phyloP scores from a whole-genome alignment of 37 sponge, comb jelly and placozoan genomes.

The Mnemiopsis leidyi region DNA sequence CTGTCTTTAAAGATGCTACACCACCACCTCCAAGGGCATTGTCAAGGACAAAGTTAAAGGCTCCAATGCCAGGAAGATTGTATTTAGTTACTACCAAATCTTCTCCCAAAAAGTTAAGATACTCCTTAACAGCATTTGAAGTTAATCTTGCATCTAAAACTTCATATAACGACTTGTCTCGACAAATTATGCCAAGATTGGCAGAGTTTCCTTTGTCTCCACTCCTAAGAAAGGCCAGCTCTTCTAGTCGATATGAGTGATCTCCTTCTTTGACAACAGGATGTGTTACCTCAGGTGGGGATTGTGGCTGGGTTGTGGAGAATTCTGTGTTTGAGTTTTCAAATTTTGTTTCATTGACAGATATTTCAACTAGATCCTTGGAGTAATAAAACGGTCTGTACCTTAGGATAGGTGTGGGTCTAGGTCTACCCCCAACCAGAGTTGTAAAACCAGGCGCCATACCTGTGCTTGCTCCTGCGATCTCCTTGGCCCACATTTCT shows the following conservation, averaged over 20 bases:
- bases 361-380: conserved; percentile 53
- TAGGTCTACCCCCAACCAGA: conserved; percentile 93
- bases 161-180: background rate
- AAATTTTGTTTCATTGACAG: background rate
- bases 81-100: conserved; percentile 70
- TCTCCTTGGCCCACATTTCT: conserved; percentile 77
- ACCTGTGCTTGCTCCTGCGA: conserved; percentile 96
- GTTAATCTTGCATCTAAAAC: background rate
- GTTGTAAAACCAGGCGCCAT: conserved; percentile 90
- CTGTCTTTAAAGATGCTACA: conserved; percentile 81
- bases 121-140: conserved; percentile 10
- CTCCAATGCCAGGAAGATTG: conserved; percentile 84
- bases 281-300: background rate
- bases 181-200: conserved; percentile 79
- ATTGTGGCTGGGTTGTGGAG: background rate
- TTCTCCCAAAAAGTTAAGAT: conserved; percentile 18
- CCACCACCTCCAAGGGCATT: conserved; percentile 93
- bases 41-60: conserved; percentile 89
- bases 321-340: background rate
- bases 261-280: background rate
- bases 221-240: conserved; percentile 87
- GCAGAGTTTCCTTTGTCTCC: conserved; percentile 96
- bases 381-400: conserved; percentile 86
- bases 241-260: conserved; percentile 67
- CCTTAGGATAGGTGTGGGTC: conserved; percentile 83